Evolutionary conservation across 1,140 invertebrate genomes (phyloP), one percentile per base, ranked within the genome.

Genomic region (Psix sp.): DNA sequence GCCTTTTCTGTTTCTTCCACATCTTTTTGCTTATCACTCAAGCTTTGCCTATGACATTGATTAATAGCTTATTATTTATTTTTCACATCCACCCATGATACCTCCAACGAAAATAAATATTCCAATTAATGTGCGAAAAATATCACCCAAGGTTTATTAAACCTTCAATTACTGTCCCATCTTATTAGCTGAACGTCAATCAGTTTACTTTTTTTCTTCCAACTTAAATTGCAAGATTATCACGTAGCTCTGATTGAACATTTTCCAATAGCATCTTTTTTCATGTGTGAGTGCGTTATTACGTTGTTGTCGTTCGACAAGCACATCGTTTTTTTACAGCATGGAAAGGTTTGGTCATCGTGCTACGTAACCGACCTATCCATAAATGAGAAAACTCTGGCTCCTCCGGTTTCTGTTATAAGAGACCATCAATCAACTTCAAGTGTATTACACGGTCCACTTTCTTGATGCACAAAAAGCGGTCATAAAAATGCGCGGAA

Each of bases 51-150:
- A 16, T 33, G 49, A 62, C 71, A 62, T 43, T 68, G 51, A 74
- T 68, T 74, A 54, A 68, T 68, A 57, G 35, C 40, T 65, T 31
- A 54, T 60, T 52, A 57, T 65, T 63, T 57, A 62, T 62, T 74
- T 67, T 51, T 49, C 11, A 11, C 26, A 2, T 7, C 13, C 33
- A 17, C 6, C 29, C 51, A 11, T 7, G 40, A 49, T 56, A 42
- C 42, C 51, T 14, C 17, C n/a, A 35, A 54, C 26, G 54, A 51
- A 57, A 57, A 68, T 54, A 45, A 68, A 39, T 45, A 65, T 65
- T 59, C 63, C 51, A 74, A 63, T 57, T 57, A 68, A 63, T 46
- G 13, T 42, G 38, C 26, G 52, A 74, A 74, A 74, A 74, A 62
- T 60, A 3, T 14, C 16, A 21, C 43, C 0, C 15, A 10, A 35